Conservation (phyloP, 2,888 invertebrate species). For the Dicroscelio sp. region DNA sequence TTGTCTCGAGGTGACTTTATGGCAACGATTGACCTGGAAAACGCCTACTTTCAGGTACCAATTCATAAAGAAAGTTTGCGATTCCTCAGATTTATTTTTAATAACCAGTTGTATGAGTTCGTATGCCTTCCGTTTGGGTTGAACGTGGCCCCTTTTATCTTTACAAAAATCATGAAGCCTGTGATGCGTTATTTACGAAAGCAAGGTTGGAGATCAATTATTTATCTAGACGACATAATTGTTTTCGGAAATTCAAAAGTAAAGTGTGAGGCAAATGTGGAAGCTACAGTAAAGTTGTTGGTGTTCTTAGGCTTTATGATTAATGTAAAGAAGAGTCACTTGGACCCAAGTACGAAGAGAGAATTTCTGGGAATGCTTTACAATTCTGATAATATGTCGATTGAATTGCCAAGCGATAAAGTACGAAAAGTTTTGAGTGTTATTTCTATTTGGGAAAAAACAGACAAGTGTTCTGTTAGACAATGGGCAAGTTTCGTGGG, state of each 20-base stretch:
- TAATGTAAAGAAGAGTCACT: slow-evolving; percentile 14
- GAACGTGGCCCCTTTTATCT: slow-evolving; percentile 65
- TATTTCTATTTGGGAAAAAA: not conserved
- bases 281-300: not conserved
- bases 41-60: slow-evolving; percentile 69
- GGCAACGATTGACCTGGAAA: slow-evolving; percentile 66
- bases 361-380: slow-evolving; percentile 26
- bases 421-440: not conserved
- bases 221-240: slow-evolving; percentile 80
- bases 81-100: slow-evolving; percentile 77
- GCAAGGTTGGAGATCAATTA: slow-evolving; percentile 40
- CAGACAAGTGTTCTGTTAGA: slow-evolving; percentile 33
- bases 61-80: slow-evolving; percentile 36
- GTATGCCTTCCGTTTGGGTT: slow-evolving; percentile 76
- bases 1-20: slow-evolving; percentile 52
- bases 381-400: slow-evolving; percentile 32
- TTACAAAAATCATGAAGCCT: slow-evolving; percentile 72
- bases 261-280: slow-evolving; percentile 9
- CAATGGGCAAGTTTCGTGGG: slow-evolving; percentile 69
- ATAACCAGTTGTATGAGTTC: slow-evolving; percentile 71
- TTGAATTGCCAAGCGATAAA: slow-evolving; percentile 25
- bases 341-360: not conserved
- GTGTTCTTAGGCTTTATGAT: slow-evolving; percentile 7
- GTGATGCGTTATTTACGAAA: slow-evolving; percentile 52
- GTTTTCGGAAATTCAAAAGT: slow-evolving; percentile 20